These are phyloP conservation scores for Anolis carolinensis DNA, from an alignment of 2,113 vertebrate species.

Conservation along the genomic window DNA sequence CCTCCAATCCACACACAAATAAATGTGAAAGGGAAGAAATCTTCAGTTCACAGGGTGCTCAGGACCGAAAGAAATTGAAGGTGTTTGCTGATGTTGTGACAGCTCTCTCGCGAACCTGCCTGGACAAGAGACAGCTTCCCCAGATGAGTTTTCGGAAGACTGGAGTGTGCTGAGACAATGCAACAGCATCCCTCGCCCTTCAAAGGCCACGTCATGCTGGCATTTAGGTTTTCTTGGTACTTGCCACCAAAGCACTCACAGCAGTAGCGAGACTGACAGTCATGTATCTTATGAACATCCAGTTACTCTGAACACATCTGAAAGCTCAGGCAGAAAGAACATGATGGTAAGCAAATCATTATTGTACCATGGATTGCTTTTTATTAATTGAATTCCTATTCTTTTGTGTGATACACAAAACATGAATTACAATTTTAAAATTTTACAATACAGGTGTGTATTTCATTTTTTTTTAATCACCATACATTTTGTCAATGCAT, in stretches of 20 bases:
- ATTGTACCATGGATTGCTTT: constrained; percentile 25
- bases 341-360: constrained; percentile 70
- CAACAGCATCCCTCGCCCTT: constrained; percentile 65
- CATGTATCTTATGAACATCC: constrained; percentile 46
- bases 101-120: constrained; percentile 58
- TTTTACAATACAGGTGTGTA: neutral
- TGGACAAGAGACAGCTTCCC: constrained; percentile 57
- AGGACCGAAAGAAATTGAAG: constrained; percentile 56
- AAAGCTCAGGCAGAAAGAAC: constrained; percentile 46
- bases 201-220: constrained; percentile 55
- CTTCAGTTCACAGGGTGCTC: constrained; percentile 42
- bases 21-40: constrained; percentile 66
- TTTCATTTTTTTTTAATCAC: neutral
- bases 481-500: neutral
- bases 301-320: constrained; percentile 28
- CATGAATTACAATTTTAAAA: neutral
- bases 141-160: constrained; percentile 62
- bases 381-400: constrained; percentile 22
- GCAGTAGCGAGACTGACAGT: constrained; percentile 35
- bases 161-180: constrained; percentile 63
- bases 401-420: neutral
- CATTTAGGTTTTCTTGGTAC: constrained; percentile 50
- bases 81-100: constrained; percentile 28
- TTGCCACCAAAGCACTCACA: constrained; percentile 47
- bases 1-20: constrained; percentile 71